Base-by-base conservation (phyloP, 2,797 vertebrate genomes). In the Apogon talboti region DNA sequence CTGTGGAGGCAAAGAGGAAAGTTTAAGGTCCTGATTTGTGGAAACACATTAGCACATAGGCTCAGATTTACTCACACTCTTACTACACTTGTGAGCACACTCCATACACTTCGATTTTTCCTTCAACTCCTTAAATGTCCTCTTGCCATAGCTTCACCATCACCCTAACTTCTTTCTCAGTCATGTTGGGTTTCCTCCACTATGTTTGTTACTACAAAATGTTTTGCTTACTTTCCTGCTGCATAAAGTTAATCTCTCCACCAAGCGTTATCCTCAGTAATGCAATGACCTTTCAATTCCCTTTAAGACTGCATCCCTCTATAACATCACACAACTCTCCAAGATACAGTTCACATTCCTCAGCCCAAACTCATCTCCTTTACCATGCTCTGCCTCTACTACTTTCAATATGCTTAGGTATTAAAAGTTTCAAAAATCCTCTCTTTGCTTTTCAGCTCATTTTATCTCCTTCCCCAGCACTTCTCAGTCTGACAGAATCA, bases 1-100 rank as follows among this genome's bases (percentile, higher is more conserved):
- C 96, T 96, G 90, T 87, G 92, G 89, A 79, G 19, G 75, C n/a
- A 52, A n/a, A 48, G 21, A 66, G 15, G 19, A n/a, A 7, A 42
- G 5, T 28, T 69, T 85, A n/a, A 74, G 57, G 55, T 62, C 64
- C 73, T 6, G 0, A 3, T 1, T 11, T 28, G 43, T 18, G 33
- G 10, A 58, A 60, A 63, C 33, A 14, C 50, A 72, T 65, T 33
- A 58, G 15, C 49, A 49, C n/a, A 1, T 42, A 8, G 10, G 11
- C 8, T 6, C 7, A 18, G 35, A 59, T 57, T 50, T 42, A 67
- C 37, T 44, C 35, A 9, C 11, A 45, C 14, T 41, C 28, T 21
- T 3, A n/a, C 19, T 21, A 40, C 14, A 44, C 4, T 44, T 44
- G 15, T 19, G 42, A 15, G 30, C 30, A 6, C 18, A 38, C 47